Percentiles rank a stretch among this genome's conserved stretches.
Evolutionary conservation across 2,888 invertebrate species (phyloP).

Genomic region (Noctuana brunneofusca): DNA sequence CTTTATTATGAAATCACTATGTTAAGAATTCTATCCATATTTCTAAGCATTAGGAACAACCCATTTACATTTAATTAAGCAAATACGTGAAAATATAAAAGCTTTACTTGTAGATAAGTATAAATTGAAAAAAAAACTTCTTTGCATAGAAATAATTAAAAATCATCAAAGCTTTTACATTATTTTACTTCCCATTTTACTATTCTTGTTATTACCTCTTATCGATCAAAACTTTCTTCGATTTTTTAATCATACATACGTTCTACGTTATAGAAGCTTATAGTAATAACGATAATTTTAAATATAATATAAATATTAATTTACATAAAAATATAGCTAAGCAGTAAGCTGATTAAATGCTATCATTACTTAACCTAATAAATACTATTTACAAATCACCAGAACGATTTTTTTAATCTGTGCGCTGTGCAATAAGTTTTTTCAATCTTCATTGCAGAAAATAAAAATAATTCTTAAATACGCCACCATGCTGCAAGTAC

Average conservation of each 20-base stretch:
- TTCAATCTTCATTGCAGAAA: neutral
- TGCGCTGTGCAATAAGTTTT: conserved; percentile 8
- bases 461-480: neutral
- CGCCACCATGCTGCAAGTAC: conserved; percentile 7
- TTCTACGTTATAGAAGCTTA: conserved; percentile 69
- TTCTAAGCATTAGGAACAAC: conserved; percentile 72
- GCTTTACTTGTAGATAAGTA: conserved; percentile 52
- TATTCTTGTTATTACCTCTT: conserved; percentile 13
- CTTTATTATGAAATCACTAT: conserved; percentile 20
- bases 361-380: conserved; percentile 78
- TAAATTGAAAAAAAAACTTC: conserved; percentile 37
- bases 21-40: conserved; percentile 48
- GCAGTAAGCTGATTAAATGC: conserved; percentile 77
- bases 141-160: conserved; percentile 22
- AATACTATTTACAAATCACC: conserved; percentile 82
- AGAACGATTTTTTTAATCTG: conserved; percentile 59
- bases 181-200: neutral
- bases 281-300: conserved; percentile 69
- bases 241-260: conserved; percentile 55
- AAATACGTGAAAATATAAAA: conserved; percentile 58
- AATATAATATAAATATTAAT: conserved; percentile 81
- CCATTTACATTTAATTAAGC: conserved; percentile 64
- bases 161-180: neutral
- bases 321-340: conserved; percentile 77
- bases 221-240: conserved; percentile 5